Conservation (phyloP, 2,888 invertebrate genomes). For the Nebria salina region DNA sequence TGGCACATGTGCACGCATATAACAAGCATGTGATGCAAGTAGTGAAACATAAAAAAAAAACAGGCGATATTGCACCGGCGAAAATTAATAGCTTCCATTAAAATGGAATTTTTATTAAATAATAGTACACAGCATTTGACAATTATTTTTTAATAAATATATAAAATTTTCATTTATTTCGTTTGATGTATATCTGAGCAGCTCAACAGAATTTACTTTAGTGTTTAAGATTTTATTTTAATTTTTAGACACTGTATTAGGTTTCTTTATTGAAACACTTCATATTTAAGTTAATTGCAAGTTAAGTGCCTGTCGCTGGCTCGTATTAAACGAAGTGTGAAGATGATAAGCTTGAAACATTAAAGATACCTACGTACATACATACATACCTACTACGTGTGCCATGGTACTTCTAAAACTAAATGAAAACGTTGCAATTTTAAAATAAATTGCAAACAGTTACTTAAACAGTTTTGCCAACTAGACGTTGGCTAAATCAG, state of each 20-base stretch:
- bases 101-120: neutral
- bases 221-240: neutral
- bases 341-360: slow-evolving; percentile 1
- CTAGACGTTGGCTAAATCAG: neutral
- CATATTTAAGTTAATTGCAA: neutral
- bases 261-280: neutral
- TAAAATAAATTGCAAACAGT: neutral
- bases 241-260: neutral
- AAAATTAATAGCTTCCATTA: neutral
- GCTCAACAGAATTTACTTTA: neutral
- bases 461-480: neutral
- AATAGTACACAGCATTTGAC: neutral
- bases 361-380: neutral
- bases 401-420: neutral
- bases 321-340: neutral
- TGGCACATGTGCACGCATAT: neutral
- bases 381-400: neutral
- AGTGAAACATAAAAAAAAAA: neutral
- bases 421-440: neutral
- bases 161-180: no score
- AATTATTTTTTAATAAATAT: neutral
- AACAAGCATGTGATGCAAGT: neutral
- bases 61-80: neutral
- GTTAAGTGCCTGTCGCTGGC: neutral
- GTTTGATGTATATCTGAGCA: no score